Conservation (phyloP, 2,888 invertebrate genomes). For the Dasypolia templi region DNA sequence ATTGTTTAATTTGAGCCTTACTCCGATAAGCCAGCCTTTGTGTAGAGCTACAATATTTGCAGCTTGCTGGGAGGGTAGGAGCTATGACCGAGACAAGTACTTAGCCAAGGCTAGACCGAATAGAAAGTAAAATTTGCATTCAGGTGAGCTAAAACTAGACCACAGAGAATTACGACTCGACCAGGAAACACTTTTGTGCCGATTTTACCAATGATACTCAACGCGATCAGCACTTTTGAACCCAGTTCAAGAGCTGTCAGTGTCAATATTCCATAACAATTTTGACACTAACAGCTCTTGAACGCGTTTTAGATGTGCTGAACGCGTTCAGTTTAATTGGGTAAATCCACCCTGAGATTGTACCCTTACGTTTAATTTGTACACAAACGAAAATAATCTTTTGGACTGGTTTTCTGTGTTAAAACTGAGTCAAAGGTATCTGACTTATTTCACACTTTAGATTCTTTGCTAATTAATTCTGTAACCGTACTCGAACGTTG, state of each 20-base stretch:
- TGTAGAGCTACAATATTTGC: conserved; percentile 45
- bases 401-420: not conserved
- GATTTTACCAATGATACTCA: too few relatives aligned
- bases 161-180: conserved; percentile 16
- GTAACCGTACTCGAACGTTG: conserved; percentile 32
- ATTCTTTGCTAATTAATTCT: conserved; percentile 40
- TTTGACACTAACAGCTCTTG: too few relatives aligned
- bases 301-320: too few relatives aligned
- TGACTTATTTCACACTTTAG: conserved; percentile 39
- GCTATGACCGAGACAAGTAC: conserved; percentile 39
- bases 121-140: conserved; percentile 67
- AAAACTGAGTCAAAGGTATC: conserved; percentile 11
- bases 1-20: conserved; percentile 56
- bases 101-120: conserved; percentile 57
- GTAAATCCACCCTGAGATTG: too few relatives aligned
- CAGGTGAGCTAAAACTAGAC: conserved; percentile 39
- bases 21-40: conserved; percentile 39
- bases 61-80: conserved; percentile 35
- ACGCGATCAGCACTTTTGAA: too few relatives aligned
- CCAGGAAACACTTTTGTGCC: conserved; percentile 16
- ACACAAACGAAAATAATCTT: conserved; percentile 1
- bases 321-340: too few relatives aligned
- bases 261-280: too few relatives aligned
- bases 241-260: too few relatives aligned
- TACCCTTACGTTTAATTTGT: not conserved